Evolutionary conservation across 2,888 invertebrate species (phyloP), one percentile per base, ranked within the genome.

Genomic region (Tineola bisselliella): DNA sequence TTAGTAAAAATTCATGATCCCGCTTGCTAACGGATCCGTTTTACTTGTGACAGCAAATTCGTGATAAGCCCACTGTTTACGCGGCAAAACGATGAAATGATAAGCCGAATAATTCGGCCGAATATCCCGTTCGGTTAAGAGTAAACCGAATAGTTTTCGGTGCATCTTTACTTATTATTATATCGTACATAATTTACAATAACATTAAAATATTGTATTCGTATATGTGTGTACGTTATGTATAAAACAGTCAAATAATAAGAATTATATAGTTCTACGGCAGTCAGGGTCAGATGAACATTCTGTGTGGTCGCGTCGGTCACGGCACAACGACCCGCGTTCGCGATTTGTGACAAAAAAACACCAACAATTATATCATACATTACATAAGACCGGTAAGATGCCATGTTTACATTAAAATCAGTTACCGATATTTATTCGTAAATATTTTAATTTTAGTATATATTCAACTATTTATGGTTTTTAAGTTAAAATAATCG

Each of bases 211-310:
- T n/a, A 38, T 3, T 12, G 10, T n/a, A 38, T 38, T n/a, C 25
- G 25, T 38, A 38, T n/a, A n/a, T 10, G n/a, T 38, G 10, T 38
- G 1, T 12, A 38, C n/a, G 10, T 38, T 6, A 38, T 12, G n/a
- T n/a, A n/a, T n/a, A n/a, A n/a, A n/a, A n/a, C n/a, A n/a, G n/a
- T n/a, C n/a, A n/a, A n/a, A 38, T 38, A 48, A 17, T 15, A 48
- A 3, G 48, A 15, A 48, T 48, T 48, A 48, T 10, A 48, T 8
- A 48, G 4, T 48, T n/a, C 38, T 48, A 48, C 48, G 17, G 17
- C 15, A 48, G 48, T 48, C 48, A 48, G 48, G 48, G 48, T 48
- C 48, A 48, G 48, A n/a, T 48, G 13, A 48, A 48, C 48, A 17
- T 5, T 3, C 48, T n/a, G 48, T 48, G 15, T 17, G 6, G 13